Conservation (phyloP, 2,888 invertebrate genomes). For the Nephrotoma guestfalica region DNA sequence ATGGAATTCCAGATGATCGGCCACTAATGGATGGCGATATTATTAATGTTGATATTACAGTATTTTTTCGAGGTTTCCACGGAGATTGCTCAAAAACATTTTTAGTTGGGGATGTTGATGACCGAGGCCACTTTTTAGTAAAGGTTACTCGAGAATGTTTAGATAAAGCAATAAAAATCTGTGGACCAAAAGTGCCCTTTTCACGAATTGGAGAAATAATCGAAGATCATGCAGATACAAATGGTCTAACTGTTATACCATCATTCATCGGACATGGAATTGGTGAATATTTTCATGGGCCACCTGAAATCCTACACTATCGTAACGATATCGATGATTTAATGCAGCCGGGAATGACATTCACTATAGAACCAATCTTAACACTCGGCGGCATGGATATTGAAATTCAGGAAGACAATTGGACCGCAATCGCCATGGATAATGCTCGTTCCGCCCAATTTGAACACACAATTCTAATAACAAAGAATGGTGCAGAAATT, state of each 20-base stretch:
- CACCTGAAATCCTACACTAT: conserved; percentile 77
- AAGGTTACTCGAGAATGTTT: conserved; percentile 55
- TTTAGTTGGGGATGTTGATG: conserved; percentile 70
- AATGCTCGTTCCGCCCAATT: conserved; percentile 72
- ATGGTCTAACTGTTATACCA: conserved; percentile 55
- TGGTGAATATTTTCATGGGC: conserved; percentile 81
- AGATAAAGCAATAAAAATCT: conserved; percentile 42
- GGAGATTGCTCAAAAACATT: conserved; percentile 87
- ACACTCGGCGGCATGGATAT: conserved; percentile 56
- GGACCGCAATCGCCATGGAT: conserved; percentile 82
- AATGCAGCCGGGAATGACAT: conserved; percentile 84
- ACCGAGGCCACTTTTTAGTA: conserved; percentile 52
- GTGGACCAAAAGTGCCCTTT: conserved; percentile 44
- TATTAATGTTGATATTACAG: conserved; percentile 81
- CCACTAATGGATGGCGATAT: conserved; percentile 75
- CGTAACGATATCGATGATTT: conserved; percentile 49
- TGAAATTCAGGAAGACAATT: conserved; percentile 67
- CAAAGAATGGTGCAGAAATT: conserved; percentile 59
- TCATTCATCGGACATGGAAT: conserved; percentile 87
- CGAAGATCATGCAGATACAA: conserved; percentile 43
- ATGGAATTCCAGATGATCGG: conserved; percentile 83
- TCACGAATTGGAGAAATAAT: conserved; percentile 48
- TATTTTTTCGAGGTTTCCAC: conserved; percentile 74
- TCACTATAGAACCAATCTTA: conserved; percentile 86
- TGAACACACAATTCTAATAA: conserved; percentile 84